Conservation (phyloP, 1,140 invertebrate genomes). For the Penaeus vannamei region DNA sequence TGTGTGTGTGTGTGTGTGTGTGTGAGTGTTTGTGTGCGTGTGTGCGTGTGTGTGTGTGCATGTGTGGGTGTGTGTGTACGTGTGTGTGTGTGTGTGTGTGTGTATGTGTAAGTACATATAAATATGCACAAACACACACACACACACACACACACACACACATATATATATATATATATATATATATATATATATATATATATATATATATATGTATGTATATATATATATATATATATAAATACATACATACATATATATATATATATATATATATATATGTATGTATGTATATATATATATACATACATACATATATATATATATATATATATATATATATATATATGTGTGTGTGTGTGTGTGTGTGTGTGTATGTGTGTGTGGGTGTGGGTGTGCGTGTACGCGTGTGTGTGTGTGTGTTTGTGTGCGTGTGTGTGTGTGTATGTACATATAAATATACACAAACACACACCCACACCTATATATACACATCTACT, state of each 20-base stretch:
- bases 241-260: neutral
- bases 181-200: neutral
- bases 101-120: neutral
- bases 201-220: constrained; percentile 8
- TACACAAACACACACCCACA: neutral
- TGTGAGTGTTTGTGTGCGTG: too few species aligned
- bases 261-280: neutral
- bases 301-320: neutral
- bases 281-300: constrained; percentile 17
- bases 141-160: neutral
- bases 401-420: neutral
- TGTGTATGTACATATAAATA: neutral
- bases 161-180: neutral
- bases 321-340: neutral
- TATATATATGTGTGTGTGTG: neutral
- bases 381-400: neutral
- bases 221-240: neutral
- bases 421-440: neutral
- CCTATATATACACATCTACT: neutral
- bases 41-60: neutral
- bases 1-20: too few species aligned
- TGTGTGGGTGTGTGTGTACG: too few species aligned
- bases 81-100: neutral
- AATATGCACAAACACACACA: neutral
- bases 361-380: neutral